Percentiles rank a stretch among this genome's conserved stretches.
phyloP scores from a whole-genome alignment of 2,797 vertebrate species.

The Myripristis jacobus region DNA sequence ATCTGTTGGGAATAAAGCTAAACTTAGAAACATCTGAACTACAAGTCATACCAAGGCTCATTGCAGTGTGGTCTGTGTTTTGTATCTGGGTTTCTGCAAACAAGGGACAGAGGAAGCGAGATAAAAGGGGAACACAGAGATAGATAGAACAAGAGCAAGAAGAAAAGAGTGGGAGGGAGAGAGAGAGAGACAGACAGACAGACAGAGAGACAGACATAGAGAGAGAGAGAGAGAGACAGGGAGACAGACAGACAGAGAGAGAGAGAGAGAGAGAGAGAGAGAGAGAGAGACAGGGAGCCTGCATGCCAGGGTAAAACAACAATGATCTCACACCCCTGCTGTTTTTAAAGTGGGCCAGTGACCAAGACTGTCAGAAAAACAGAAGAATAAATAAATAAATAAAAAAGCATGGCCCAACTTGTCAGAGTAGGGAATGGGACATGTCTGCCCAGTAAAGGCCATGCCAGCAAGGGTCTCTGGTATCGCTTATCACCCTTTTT shows the following conservation, averaged over 20 bases:
- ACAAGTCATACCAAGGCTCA: constrained; percentile 13
- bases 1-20: constrained; percentile 39
- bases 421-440: constrained; percentile 61
- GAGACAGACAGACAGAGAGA: not conserved
- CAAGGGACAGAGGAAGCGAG: constrained; percentile 45
- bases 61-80: constrained; percentile 33
- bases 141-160: constrained; percentile 40
- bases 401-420: constrained; percentile 58
- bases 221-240: constrained; percentile 30
- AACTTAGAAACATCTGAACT: constrained; percentile 37
- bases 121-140: constrained; percentile 26
- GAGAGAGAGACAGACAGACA: constrained; percentile 1
- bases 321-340: constrained; percentile 74
- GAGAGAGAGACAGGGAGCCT: constrained; percentile 14
- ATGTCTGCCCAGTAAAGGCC: constrained; percentile 56
- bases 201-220: constrained; percentile 9
- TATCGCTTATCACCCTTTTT: constrained; percentile 55
- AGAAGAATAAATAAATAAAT: constrained; percentile 32
- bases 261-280: constrained; percentile 44
- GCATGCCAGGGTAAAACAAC: constrained; percentile 61
- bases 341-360: constrained; percentile 70
- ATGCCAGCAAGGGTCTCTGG: constrained; percentile 50
- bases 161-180: constrained; percentile 22
- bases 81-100: constrained; percentile 25
- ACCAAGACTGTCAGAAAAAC: constrained; percentile 69